Conservation (phyloP, 2,113 vertebrate species). For the Microcebus tavaratra region DNA sequence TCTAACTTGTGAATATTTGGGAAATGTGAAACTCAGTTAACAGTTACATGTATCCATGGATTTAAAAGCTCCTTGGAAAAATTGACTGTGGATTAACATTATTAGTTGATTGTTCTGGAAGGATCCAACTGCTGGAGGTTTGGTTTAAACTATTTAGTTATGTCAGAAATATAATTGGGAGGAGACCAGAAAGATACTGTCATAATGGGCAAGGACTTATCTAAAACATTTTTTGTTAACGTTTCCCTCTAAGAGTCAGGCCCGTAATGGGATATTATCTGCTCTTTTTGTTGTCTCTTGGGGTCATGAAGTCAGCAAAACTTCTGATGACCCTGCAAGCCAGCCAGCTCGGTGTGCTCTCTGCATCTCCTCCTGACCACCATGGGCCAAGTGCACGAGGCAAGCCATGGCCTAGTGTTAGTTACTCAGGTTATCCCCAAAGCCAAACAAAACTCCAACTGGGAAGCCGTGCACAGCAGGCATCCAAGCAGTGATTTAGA, state of each 20-base stretch:
- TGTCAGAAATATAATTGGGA: not conserved
- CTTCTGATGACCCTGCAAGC: not conserved
- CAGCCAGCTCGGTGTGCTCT: not conserved
- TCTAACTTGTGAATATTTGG: not conserved
- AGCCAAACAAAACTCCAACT: not conserved
- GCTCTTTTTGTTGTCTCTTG: not conserved
- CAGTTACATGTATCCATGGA: not conserved
- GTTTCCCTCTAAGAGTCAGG: not conserved
- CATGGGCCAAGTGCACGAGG: not conserved
- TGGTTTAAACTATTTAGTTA: not conserved
- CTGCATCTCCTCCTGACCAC: not conserved
- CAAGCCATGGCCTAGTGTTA: not conserved
- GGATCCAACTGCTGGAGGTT: not conserved
- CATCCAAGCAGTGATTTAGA: not conserved
- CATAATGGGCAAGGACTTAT: conserved; percentile 8
- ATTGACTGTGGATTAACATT: not conserved
- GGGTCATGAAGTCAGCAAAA: conserved; percentile 31
- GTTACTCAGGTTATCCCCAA: not conserved
- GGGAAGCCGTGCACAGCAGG: not conserved
- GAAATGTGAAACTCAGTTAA: not conserved
- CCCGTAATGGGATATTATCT: not conserved
- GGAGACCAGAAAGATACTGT: conserved; percentile 21
- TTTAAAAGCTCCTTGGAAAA: not conserved
- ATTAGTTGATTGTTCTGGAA: not conserved
- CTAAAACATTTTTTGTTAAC: conserved; percentile 33